Conservation (phyloP, 2,888 invertebrate species). For the Limnephilus lunatus region DNA sequence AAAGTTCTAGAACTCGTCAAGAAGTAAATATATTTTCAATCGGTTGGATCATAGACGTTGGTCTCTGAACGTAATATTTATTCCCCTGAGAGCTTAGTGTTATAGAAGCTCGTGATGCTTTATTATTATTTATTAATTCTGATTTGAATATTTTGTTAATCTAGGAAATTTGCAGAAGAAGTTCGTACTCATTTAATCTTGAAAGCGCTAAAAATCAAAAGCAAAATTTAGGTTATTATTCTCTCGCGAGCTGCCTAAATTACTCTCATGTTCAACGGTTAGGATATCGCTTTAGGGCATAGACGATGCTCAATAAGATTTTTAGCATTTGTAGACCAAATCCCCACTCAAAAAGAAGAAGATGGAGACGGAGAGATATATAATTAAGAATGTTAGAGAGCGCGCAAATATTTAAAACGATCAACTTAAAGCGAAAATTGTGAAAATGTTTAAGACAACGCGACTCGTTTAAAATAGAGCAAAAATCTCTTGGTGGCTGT, state of each 20-base stretch:
- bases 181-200: neutral
- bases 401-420: too few relatives aligned
- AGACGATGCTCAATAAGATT: neutral
- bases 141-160: neutral
- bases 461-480: too few relatives aligned
- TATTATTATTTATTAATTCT: neutral
- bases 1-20: neutral
- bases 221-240: neutral
- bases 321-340: too few relatives aligned
- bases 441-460: too few relatives aligned
- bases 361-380: too few relatives aligned
- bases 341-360: too few relatives aligned
- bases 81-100: neutral
- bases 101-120: too few relatives aligned
- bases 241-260: neutral
- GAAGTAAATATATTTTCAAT: too few relatives aligned
- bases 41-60: neutral
- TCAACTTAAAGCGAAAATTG: too few relatives aligned
- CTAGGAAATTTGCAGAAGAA: neutral
- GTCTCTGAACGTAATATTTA: neutral
- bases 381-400: too few relatives aligned
- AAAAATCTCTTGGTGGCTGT: too few relatives aligned
- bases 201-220: neutral
- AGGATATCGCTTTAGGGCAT: neutral
- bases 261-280: neutral